A percentile compares a stretch with the other conserved stretches of the same genome.
Evolutionary conservation across 2,888 invertebrate species (phyloP).

Genomic region (Panopea generosa): DNA sequence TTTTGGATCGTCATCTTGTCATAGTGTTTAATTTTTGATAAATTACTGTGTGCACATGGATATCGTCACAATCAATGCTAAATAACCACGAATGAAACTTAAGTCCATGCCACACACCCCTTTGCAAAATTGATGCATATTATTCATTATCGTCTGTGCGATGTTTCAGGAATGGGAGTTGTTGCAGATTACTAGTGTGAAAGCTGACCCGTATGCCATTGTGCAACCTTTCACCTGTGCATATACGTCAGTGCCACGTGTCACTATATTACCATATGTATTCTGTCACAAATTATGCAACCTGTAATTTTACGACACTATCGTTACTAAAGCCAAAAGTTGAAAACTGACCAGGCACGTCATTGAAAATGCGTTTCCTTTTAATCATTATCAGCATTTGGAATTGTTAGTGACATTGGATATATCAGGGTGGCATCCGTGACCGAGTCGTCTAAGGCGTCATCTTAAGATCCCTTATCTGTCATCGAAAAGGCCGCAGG

Average conservation of each 20-base stretch:
- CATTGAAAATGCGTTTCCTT: too few species aligned
- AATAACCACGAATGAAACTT: constrained; percentile 3
- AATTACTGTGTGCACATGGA: constrained; percentile 3
- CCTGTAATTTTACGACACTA: not conserved
- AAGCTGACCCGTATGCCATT: constrained; percentile 28
- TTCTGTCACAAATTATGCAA: constrained; percentile 14
- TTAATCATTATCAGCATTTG: too few species aligned
- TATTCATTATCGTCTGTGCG: too few species aligned
- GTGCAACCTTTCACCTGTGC: constrained; percentile 54
- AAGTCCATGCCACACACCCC: not conserved
- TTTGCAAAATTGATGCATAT: too few species aligned
- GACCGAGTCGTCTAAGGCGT: too few species aligned
- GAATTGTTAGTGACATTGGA: too few species aligned
- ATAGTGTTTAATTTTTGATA: constrained; percentile 17
- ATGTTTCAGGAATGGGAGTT: too few species aligned
- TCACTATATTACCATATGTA: constrained; percentile 22
- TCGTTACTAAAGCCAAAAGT: constrained; percentile 10
- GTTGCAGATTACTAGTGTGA: not conserved
- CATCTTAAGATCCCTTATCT: too few species aligned
- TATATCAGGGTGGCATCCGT: too few species aligned
- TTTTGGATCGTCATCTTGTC: constrained; percentile 15
- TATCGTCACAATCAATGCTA: not conserved
- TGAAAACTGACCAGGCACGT: not conserved
- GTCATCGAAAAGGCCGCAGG: too few species aligned
- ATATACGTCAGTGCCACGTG: constrained; percentile 64